Conservation (phyloP, 2,888 invertebrate species). For the Cotesia congregata region DNA sequence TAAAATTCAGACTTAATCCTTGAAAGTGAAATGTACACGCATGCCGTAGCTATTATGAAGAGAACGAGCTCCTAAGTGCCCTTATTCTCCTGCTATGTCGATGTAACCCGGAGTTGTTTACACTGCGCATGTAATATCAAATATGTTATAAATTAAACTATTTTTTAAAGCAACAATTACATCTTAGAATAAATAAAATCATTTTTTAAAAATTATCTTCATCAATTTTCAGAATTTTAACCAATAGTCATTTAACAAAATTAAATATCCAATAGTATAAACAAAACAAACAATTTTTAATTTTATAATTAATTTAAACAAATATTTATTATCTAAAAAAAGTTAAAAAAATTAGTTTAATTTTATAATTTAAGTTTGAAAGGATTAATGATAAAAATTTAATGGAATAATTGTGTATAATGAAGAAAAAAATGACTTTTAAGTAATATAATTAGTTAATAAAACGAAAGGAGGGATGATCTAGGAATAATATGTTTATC, state of each 20-base stretch:
- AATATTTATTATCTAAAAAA: too few species aligned
- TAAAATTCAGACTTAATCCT: slow-evolving; percentile 27
- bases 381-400: too few species aligned
- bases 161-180: slow-evolving; percentile 12
- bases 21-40: slow-evolving; percentile 61
- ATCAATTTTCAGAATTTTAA: too few species aligned
- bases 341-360: too few species aligned
- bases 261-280: background rate
- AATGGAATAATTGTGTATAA: background rate
- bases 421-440: too few species aligned
- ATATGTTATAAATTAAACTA: slow-evolving; percentile 13
- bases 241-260: background rate
- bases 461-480: background rate
- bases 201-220: too few species aligned
- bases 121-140: slow-evolving; percentile 69
- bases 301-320: too few species aligned
- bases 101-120: slow-evolving; percentile 70
- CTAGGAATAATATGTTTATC: background rate
- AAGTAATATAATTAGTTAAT: background rate
- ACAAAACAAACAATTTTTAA: too few species aligned
- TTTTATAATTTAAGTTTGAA: too few species aligned
- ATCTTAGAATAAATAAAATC: too few species aligned
- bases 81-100: slow-evolving; percentile 66
- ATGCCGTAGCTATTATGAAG: slow-evolving; percentile 65
- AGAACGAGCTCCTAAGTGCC: slow-evolving; percentile 61